These are phyloP conservation scores for Hafferia zeledoni DNA, from an alignment of 2,797 vertebrate genomes.

Conservation along the genomic window DNA sequence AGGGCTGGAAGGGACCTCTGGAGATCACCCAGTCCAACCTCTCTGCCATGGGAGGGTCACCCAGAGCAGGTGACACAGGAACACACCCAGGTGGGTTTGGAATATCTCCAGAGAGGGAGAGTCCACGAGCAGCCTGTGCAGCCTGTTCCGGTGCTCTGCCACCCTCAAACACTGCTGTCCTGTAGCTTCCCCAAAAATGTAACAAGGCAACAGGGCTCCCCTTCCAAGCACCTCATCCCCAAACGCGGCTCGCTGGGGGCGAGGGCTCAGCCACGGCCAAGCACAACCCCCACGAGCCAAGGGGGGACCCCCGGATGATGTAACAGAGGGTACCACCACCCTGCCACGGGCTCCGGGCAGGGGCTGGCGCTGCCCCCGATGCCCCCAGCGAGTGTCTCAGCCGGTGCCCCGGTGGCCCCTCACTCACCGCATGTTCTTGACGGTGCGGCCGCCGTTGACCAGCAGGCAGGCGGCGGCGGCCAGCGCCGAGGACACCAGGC, in stretches of 20 bases:
- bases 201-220: no score
- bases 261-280: fast-evolving
- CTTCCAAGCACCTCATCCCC: not conserved
- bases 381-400: no score
- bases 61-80: not conserved
- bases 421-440: slow-evolving; percentile 92
- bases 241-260: fast-evolving
- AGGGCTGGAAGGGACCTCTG: not conserved
- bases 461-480: slow-evolving; percentile 82
- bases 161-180: not conserved
- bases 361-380: not conserved
- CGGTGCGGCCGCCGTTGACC: slow-evolving; percentile 88
- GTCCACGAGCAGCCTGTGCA: not conserved
- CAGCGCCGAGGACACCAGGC: slow-evolving; percentile 78
- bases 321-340: fast-evolving
- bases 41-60: not conserved
- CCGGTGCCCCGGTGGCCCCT: not conserved
- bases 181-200: fast-evolving
- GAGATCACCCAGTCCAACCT: not conserved
- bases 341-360: not conserved
- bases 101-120: not conserved
- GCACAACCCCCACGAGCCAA: not conserved
- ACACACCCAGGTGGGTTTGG: not conserved
- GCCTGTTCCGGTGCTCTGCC: not conserved
- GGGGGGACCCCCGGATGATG: not conserved